These are phyloP conservation scores for Asobara japonica DNA, from an alignment of 1,140 invertebrate species.

Conservation along the genomic window DNA sequence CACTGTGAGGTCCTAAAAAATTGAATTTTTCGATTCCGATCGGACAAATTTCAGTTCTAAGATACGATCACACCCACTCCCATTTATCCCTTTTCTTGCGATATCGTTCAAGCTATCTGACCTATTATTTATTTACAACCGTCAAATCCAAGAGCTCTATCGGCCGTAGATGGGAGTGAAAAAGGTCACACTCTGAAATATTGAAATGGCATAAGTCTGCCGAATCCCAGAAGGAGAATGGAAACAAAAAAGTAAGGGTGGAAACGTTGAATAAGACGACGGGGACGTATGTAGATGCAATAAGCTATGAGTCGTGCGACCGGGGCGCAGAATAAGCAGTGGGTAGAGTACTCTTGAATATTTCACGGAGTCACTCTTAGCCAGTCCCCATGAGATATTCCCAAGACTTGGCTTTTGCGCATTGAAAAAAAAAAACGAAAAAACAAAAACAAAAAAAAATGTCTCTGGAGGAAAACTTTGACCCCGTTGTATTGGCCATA, in stretches of 20 bases:
- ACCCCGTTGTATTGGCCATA: conserved; percentile 6
- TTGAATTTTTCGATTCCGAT: too few species aligned
- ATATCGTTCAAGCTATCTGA: too few species aligned
- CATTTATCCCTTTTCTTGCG: too few species aligned
- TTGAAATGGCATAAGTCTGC: conserved; percentile 26
- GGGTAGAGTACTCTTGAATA: conserved; percentile 36
- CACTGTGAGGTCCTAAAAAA: too few species aligned
- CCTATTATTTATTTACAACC: too few species aligned
- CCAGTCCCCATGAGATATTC: background rate
- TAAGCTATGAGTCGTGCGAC: conserved; percentile 30
- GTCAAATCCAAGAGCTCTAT: background rate
- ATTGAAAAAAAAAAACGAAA: too few species aligned
- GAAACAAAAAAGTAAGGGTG: conserved; percentile 1
- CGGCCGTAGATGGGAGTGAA: background rate
- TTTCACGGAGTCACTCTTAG: conserved; percentile 29
- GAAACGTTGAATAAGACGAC: conserved; percentile 22
- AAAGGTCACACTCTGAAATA: conserved; percentile 24
- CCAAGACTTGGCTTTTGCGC: conserved; percentile 21
- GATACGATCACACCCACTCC: too few species aligned
- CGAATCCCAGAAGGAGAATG: conserved; percentile 3
- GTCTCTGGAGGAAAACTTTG: conserved; percentile 5
- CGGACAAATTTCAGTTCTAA: too few species aligned
- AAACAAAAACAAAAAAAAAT: conserved; percentile 3
- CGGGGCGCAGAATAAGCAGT: background rate
- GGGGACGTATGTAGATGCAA: conserved; percentile 37